Conservation (phyloP, 2,888 invertebrate species). For the Hirtodrosophila alboralis region DNA sequence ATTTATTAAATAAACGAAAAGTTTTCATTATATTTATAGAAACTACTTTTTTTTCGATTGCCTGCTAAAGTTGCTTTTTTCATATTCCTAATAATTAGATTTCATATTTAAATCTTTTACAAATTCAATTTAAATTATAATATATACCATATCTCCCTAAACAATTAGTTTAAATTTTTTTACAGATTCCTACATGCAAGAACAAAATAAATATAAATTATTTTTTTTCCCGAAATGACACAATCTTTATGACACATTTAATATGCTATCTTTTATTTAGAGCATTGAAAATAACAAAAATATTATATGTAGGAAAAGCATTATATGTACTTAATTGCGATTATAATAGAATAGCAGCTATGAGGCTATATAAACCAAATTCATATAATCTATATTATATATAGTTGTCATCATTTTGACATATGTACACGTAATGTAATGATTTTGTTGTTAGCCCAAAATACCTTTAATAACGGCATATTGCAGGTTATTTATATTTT, state of each 20-base stretch:
- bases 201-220: conserved; percentile 9
- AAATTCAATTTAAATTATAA: too few species aligned
- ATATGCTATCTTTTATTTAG: conserved; percentile 29
- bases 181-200: too few species aligned
- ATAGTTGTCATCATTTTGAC: conserved; percentile 50
- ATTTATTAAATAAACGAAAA: too few species aligned
- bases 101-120: too few species aligned
- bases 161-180: too few species aligned
- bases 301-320: conserved; percentile 24
- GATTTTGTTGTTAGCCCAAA: conserved; percentile 14
- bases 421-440: conserved; percentile 47
- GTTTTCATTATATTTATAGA: too few species aligned
- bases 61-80: too few species aligned
- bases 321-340: conserved; percentile 36
- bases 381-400: conserved; percentile 21
- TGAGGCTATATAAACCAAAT: conserved; percentile 3
- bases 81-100: too few species aligned
- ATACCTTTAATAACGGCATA: conserved; percentile 29
- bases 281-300: conserved; percentile 15
- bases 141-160: too few species aligned
- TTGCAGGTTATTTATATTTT: conserved; percentile 31
- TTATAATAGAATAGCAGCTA: conserved; percentile 28
- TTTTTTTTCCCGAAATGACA: too few species aligned
- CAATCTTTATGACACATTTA: conserved; percentile 23
- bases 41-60: too few species aligned